Evolutionary conservation across 2,888 invertebrate genomes (phyloP).

Genomic region (Campoplex nolae): DNA sequence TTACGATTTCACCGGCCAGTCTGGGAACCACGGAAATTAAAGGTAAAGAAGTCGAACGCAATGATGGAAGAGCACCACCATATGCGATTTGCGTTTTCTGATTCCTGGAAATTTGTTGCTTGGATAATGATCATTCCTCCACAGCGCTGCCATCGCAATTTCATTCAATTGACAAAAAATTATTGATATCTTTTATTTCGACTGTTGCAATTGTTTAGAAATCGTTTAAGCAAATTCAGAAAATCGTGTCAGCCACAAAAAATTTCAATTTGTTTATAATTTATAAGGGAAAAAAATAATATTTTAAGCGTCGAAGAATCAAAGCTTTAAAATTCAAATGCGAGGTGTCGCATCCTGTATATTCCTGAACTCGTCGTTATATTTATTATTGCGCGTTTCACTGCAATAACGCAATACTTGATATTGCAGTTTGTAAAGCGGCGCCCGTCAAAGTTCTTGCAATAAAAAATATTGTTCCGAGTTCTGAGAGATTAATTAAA

Average conservation of each 20-base stretch:
- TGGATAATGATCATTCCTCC: not conserved
- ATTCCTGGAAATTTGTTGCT: not conserved
- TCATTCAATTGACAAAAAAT: not conserved
- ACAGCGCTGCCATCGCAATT: not conserved
- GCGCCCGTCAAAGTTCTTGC: constrained; percentile 40
- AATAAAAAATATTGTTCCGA: constrained; percentile 11
- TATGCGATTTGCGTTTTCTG: not conserved
- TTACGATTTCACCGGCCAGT: constrained; percentile 57
- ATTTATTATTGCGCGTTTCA: constrained; percentile 9
- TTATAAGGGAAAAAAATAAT: not conserved
- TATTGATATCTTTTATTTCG: not conserved
- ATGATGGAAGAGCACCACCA: not conserved
- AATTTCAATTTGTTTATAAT: not conserved
- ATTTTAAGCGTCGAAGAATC: no score
- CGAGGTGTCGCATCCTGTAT: not conserved
- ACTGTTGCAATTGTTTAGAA: not conserved
- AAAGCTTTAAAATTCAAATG: not conserved
- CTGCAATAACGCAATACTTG: constrained; percentile 3
- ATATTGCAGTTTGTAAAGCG: constrained; percentile 8
- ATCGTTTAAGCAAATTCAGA: not conserved
- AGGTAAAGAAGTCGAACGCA: not conserved
- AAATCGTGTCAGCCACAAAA: not conserved
- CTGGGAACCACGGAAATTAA: not conserved
- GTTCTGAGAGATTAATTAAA: constrained; percentile 34
- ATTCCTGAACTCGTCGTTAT: constrained; percentile 1